Evolutionary conservation across 2,113 vertebrate species (phyloP), one percentile per base, ranked within the genome.

Genomic region (Tupaia chinensis): DNA sequence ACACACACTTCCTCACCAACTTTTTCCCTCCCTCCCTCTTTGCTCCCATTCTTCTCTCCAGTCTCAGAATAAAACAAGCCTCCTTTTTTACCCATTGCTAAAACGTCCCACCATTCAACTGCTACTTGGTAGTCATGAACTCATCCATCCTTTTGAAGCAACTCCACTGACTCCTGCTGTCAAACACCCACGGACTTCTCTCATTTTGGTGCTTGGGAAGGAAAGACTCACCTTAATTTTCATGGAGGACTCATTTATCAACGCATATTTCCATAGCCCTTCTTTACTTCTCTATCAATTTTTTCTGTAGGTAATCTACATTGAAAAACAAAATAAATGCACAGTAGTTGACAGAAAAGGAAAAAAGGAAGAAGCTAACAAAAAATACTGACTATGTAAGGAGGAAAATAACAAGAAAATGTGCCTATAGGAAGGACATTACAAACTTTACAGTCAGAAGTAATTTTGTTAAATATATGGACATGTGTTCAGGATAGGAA

Each of bases 251-350:
- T 82, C 68, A 69, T 60, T 87, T 84, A 72, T 22, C 69, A 79
- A 65, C 29, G 19, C 17, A 53, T 77, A 77, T 87, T 90, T 87
- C 68, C 77, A 68, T 13, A 92, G 68, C 34, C 22, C 17, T 84
- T 65, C 20, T 92, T 95, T 90, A 82, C 68, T 94, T 94, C 29
- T 87, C 82, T 34, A 27, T 63, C 63, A 81, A 20, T 15, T 14
- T 58, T 93, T 87, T 77, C 63, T 56, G 53, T 70, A 86, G 74
- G 5, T 78, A 82, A 63, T 32, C 77, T 74, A n/a, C 14, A 93
- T 1, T 44, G 14, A 44, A 44, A 94, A 78, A 9, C 34, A 95
- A 94, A 66, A 63, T 78, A 78, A 94, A 86, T 54, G 86, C 8
- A 5, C 27, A 81, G 54, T 1, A 54, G 32, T 19, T 94, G 91